These are phyloP conservation scores for Sebastes reedi DNA, from an alignment of 2,797 vertebrate species.

Conservation along the genomic window DNA sequence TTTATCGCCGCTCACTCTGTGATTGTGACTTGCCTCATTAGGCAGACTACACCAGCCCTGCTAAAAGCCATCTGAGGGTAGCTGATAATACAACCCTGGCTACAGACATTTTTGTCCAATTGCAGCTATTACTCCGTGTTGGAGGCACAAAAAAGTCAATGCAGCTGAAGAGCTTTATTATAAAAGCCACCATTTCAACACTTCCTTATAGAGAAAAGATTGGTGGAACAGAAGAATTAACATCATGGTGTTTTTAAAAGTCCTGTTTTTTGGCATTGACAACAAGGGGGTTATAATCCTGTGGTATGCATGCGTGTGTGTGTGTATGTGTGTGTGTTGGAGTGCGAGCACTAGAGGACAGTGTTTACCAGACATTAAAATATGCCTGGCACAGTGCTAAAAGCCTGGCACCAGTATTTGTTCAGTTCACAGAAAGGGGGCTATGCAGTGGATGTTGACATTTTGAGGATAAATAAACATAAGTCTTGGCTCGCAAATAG, in stretches of 20 bases:
- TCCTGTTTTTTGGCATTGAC: neutral
- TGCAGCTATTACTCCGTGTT: conserved; percentile 18
- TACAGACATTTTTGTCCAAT: conserved; percentile 36
- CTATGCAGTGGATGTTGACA: conserved; percentile 58
- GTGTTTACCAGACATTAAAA: conserved; percentile 66
- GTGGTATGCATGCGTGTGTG: neutral
- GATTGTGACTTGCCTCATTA: conserved; percentile 68
- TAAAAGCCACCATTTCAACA: neutral
- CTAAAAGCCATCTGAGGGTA: conserved; percentile 48
- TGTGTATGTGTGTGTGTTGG: neutral
- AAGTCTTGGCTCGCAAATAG: conserved; percentile 34
- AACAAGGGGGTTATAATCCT: neutral
- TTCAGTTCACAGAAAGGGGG: conserved; percentile 45
- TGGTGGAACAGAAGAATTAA: neutral
- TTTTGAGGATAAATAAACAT: conserved; percentile 57
- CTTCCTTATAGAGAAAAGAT: neutral
- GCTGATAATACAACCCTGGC: conserved; percentile 45
- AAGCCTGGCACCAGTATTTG: conserved; percentile 42
- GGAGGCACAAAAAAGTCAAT: neutral
- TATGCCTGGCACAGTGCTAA: conserved; percentile 38
- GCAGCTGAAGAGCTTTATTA: neutral
- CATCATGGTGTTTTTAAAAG: neutral
- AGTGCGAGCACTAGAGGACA: conserved; percentile 73
- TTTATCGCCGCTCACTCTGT: conserved; percentile 52
- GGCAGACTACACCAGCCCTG: conserved; percentile 37